A percentile compares a stretch with the other conserved stretches of the same genome.
phyloP scores from a whole-genome alignment of 1,140 invertebrate species.

The Euwallacea fornicatus region DNA sequence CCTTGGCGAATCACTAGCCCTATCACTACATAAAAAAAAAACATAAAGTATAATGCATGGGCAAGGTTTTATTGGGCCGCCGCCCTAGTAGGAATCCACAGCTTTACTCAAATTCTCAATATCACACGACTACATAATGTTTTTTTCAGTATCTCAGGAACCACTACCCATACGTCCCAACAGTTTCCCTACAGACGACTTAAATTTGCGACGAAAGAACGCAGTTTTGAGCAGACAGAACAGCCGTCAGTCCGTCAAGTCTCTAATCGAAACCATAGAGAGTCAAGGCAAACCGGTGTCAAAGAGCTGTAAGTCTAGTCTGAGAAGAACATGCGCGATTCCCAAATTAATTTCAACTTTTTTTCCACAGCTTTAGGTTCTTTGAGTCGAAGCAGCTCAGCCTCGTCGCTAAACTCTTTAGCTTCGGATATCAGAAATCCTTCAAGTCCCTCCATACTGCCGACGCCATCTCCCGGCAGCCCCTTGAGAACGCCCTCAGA shows the following conservation, averaged over 20 bases:
- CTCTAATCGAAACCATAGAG: slow-evolving; percentile 87
- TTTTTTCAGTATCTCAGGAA: slow-evolving; percentile 38
- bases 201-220: slow-evolving; percentile 61
- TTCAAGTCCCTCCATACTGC: slow-evolving; percentile 45
- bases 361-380: slow-evolving; percentile 33
- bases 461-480: slow-evolving; percentile 42
- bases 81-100: no score
- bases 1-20: no score
- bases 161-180: slow-evolving; percentile 43
- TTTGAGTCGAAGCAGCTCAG: slow-evolving; percentile 60
- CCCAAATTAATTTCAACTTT: background rate
- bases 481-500: slow-evolving; percentile 43
- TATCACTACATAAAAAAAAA: no score
- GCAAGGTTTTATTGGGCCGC: no score
- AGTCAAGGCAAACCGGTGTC: slow-evolving; percentile 80
- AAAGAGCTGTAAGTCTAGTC: slow-evolving; percentile 62
- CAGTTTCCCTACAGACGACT: slow-evolving; percentile 54
- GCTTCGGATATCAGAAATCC: slow-evolving; percentile 53
- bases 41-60: no score
- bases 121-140: background rate
- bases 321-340: background rate
- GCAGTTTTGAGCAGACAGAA: slow-evolving; percentile 67
- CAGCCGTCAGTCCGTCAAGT: slow-evolving; percentile 82
- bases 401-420: slow-evolving; percentile 60
- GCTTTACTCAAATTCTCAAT: no score